These are phyloP conservation scores for Archivesica marissinica DNA, from an alignment of 1,140 invertebrate species.

Conservation along the genomic window DNA sequence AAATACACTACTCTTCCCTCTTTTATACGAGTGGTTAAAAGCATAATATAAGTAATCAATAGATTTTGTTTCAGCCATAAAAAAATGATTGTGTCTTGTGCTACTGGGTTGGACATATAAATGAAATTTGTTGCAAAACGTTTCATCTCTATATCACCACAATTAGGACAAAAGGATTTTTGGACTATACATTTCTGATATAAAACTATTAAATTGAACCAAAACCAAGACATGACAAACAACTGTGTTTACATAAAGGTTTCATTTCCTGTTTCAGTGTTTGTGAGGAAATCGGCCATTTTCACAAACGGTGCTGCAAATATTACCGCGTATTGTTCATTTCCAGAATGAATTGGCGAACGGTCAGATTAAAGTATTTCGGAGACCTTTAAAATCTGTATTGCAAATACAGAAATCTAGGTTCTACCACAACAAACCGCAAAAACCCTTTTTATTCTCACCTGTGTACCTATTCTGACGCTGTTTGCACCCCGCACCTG, in stretches of 20 bases:
- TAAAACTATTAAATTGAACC: slow-evolving; percentile 2
- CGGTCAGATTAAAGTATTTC: neutral
- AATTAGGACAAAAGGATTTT: no score
- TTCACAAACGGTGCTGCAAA: no score
- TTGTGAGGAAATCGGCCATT: slow-evolving; percentile 51
- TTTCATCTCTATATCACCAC: no score
- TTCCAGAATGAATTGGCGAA: neutral
- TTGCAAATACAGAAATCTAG: neutral
- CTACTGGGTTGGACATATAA: no score
- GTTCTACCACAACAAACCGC: neutral
- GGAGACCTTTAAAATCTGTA: neutral
- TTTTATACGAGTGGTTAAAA: no score
- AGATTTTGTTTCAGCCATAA: no score
- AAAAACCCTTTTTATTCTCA: neutral
- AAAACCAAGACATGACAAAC: neutral
- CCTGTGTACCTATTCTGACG: slow-evolving; percentile 25
- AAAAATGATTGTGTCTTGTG: no score
- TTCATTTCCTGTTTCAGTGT: slow-evolving; percentile 57
- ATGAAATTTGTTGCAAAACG: no score
- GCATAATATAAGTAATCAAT: no score
- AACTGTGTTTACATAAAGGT: slow-evolving; percentile 3
- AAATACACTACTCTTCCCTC: no score
- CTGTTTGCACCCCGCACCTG: slow-evolving; percentile 54
- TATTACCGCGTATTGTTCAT: no score
- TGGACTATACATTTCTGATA: neutral